Evolutionary conservation across 2,113 vertebrate genomes (phyloP).

Genomic region (Deroptyus accipitrinus): DNA sequence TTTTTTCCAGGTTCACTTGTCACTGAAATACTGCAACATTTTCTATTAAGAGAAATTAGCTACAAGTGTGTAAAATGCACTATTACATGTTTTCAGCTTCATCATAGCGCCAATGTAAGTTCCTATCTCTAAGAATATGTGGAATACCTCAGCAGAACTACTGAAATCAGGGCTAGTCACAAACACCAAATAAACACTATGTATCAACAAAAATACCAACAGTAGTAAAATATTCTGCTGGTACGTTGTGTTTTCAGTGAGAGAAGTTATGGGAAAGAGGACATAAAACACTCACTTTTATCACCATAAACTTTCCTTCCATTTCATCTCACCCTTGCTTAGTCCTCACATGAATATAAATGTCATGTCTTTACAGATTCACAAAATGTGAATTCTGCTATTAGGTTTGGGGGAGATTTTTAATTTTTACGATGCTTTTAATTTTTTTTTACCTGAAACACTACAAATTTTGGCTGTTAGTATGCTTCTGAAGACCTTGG

Average conservation of each 20-base stretch:
- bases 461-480: background rate
- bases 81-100: background rate
- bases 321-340: background rate
- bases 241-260: background rate
- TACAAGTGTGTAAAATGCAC: background rate
- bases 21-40: background rate
- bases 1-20: background rate
- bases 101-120: background rate
- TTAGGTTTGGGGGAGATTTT: background rate
- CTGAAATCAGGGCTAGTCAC: accelerated
- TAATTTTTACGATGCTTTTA: background rate
- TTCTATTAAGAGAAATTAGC: background rate
- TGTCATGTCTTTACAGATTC: accelerated
- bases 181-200: background rate
- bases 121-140: background rate
- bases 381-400: background rate
- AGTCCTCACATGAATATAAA: background rate
- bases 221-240: background rate
- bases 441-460: background rate
- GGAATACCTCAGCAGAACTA: background rate
- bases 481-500: background rate
- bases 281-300: background rate
- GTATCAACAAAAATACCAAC: background rate
- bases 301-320: background rate
- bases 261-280: background rate